Base-by-base conservation (phyloP, 2,888 invertebrate genomes). In the Rhingia rostrata region DNA sequence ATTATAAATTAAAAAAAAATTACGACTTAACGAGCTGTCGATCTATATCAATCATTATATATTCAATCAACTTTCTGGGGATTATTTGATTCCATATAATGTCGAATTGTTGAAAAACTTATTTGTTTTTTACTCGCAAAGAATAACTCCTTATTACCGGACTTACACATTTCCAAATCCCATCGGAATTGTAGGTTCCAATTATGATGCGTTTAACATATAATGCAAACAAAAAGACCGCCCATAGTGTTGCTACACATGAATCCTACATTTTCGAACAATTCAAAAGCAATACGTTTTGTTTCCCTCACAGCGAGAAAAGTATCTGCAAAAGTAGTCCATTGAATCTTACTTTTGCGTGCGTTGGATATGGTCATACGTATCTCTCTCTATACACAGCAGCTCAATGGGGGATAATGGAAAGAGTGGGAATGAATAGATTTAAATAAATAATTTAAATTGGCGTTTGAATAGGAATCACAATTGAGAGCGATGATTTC, bases 271-370 rank as follows among this genome's bases (percentile, higher is more conserved):
- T 78, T 80, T 75, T 56, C 54, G 54, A 56, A 35, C 49, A 80
- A 69, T 67, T 74, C 67, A 80, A 80, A 75, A 80, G 61, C 75
- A 74, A 80, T 80, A 75, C 47, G 61, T 39, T 61, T 54, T 60
- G 39, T 66, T 33, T 70, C 22, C n/a, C 43, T 7, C 14, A 10
- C 7, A 7, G 56, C 49, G 1, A 12, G 14, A 22, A 51, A 30
- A 30, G 7, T 30, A 41, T 56, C 33, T 33, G 47, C 61, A 64
- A 70, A 49, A 70, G 45, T 63, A 56, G 30, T 64, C 64, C 49
- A 43, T 41, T 32, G 39, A 58, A 56, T 56, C 43, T 56, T 61
- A 4, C 33, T 22, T 22, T 22, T 22, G 22, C 22, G 22, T 22
- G 1, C 22, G 2, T 22, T 22, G 1, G 1, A 22, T 22, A 2